Evolutionary conservation across 1,140 invertebrate species (phyloP).

Genomic region (Psilanteris sp.): DNA sequence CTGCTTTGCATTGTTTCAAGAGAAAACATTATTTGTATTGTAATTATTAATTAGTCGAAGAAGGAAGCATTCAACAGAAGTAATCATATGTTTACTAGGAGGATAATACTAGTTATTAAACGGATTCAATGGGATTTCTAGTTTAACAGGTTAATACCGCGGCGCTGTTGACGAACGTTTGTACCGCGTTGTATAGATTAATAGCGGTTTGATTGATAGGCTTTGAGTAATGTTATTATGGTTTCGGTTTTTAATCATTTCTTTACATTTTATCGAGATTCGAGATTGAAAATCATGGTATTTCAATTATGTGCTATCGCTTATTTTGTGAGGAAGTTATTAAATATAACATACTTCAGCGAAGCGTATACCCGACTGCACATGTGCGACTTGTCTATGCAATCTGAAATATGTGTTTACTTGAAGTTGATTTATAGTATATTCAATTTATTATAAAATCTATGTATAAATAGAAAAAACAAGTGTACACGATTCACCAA

Average conservation of each 20-base stretch:
- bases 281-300: conserved; percentile 7
- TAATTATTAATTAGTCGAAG: conserved; percentile 50
- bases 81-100: conserved; percentile 52
- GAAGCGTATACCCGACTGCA: conserved; percentile 10
- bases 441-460: too few species aligned
- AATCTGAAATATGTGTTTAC: conserved; percentile 43
- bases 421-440: conserved; percentile 34
- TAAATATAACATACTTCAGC: conserved; percentile 45
- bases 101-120: conserved; percentile 55
- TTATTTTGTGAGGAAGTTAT: conserved; percentile 43
- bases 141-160: conserved; percentile 60
- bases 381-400: background rate
- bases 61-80: conserved; percentile 41
- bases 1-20: conserved; percentile 19
- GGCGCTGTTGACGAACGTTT: conserved; percentile 42
- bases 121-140: conserved; percentile 57
- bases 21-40: conserved; percentile 22
- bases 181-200: conserved; percentile 28
- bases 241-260: conserved; percentile 14
- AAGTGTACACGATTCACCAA: too few species aligned
- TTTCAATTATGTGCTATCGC: conserved; percentile 28
- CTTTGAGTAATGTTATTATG: conserved; percentile 32
- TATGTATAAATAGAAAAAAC: too few species aligned
- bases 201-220: conserved; percentile 57
- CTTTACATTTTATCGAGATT: conserved; percentile 23